Evolutionary conservation across 2,888 invertebrate genomes (phyloP), one percentile per base, ranked within the genome.

Genomic region (Heteromyza rotundicornis): DNA sequence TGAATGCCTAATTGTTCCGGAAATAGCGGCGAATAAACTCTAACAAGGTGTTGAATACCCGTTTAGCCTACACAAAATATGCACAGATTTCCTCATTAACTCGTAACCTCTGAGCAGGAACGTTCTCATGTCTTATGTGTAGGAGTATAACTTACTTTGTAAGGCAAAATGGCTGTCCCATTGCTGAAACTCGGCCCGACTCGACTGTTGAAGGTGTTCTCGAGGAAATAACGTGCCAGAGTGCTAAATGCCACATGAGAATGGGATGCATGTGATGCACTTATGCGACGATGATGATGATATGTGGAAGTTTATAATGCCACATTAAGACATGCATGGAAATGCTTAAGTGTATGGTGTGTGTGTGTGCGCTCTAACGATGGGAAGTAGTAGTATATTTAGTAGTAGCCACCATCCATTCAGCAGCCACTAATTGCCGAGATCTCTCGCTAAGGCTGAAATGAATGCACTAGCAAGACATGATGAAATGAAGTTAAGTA

Each of bases 41-140:
- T 19, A 19, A 2, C 47, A 40, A 40, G 10, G 10, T 27, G 27
- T 27, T 27, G 5, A 27, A 27, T 10, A 27, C 27, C 5, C 27
- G 10, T 5, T 7, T 10, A 5, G 10, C 27, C 27, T 10, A 40
- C 40, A 40, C 40, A n/a, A 7, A n/a, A 10, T 7, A n/a, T 40
- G 10, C 16, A 40, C 5, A 63, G 59, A 76, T 77, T 76, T 75
- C 74, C 76, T 75, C 75, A 77, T 77, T 77, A 76, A 74, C 70
- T 71, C 70, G 53, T 57, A 32, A 49, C 23, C 50, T 49, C 17
- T 49, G 16, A 7, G 40, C 40, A 40, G 16, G 40, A 40, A 10
- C 40, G 3, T 32, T 32, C 32, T 32, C 32, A 32, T 32, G 5
- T 12, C 32, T 32, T 32, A 32, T 32, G 32, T 12, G n/a, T n/a